These are phyloP conservation scores for Oasisia sp. DNA, from an alignment of 2,888 invertebrate species.

Conservation along the genomic window DNA sequence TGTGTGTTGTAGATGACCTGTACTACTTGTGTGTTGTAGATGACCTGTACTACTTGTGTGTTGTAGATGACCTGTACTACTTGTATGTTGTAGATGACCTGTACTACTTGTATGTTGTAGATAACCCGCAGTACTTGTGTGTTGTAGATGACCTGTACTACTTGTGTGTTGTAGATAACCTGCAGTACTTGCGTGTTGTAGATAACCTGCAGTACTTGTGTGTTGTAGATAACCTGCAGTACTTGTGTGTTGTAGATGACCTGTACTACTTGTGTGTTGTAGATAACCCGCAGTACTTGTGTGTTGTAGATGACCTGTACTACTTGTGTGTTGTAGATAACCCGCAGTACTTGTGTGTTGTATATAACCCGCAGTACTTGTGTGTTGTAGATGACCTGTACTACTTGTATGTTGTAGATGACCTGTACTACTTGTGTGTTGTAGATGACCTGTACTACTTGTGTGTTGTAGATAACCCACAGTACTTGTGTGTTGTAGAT, in stretches of 20 bases:
- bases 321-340: not conserved
- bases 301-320: not conserved
- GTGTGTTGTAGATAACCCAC: no score
- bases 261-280: not conserved
- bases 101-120: not conserved
- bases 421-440: not conserved
- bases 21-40: not conserved
- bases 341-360: not conserved
- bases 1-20: not conserved
- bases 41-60: not conserved
- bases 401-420: not conserved
- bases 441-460: not conserved
- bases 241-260: not conserved
- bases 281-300: not conserved
- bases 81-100: not conserved
- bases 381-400: not conserved
- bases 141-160: not conserved
- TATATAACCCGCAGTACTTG: not conserved
- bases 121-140: no score
- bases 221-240: not conserved
- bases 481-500: not conserved
- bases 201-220: not conserved
- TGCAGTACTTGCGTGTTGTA: not conserved
- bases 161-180: not conserved
- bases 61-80: not conserved